Percentiles rank a stretch among this genome's conserved stretches.
Evolutionary conservation across 2,888 invertebrate genomes (phyloP).

Genomic region (Trissolcus japonicus): DNA sequence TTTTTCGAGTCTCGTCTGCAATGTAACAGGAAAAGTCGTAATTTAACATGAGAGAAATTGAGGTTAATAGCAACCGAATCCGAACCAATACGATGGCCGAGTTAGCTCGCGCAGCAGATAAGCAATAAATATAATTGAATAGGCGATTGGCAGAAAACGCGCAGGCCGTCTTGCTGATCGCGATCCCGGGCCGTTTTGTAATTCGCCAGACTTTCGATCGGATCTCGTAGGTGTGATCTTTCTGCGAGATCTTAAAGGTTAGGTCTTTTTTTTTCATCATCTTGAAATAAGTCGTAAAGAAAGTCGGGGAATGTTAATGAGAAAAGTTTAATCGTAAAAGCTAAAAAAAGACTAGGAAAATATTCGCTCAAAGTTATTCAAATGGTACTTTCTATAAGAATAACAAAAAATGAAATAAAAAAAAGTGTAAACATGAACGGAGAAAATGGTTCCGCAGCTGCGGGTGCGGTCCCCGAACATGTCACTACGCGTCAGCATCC

Average conservation of each 20-base stretch:
- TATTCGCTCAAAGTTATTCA: too few species aligned
- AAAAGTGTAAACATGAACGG: conserved; percentile 4
- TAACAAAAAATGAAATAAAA: background rate
- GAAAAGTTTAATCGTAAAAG: background rate
- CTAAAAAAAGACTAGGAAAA: background rate
- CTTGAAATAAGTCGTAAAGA: conserved; percentile 7
- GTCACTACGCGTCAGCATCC: conserved; percentile 16
- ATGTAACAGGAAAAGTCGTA: conserved; percentile 22
- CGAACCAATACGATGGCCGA: conserved; percentile 44
- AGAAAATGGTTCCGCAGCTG: conserved; percentile 14
- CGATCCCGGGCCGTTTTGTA: conserved; percentile 19
- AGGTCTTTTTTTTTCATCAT: background rate
- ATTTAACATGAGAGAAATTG: conserved; percentile 44
- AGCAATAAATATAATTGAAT: conserved; percentile 45
- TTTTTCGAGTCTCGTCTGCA: conserved; percentile 17
- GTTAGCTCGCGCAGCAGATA: conserved; percentile 33
- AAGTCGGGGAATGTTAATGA: background rate
- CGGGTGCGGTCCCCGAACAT: conserved; percentile 7
- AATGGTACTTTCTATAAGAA: too few species aligned
- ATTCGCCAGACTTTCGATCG: conserved; percentile 31
- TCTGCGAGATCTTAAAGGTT: conserved; percentile 9
- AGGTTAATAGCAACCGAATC: conserved; percentile 49
- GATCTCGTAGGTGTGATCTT: conserved; percentile 17
- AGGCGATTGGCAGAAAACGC: conserved; percentile 31
- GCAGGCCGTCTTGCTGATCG: conserved; percentile 8